A percentile compares a stretch with the other conserved stretches of the same genome.
phyloP scores from a whole-genome alignment of 2,888 invertebrate species.

The Coelopa pilipes region DNA sequence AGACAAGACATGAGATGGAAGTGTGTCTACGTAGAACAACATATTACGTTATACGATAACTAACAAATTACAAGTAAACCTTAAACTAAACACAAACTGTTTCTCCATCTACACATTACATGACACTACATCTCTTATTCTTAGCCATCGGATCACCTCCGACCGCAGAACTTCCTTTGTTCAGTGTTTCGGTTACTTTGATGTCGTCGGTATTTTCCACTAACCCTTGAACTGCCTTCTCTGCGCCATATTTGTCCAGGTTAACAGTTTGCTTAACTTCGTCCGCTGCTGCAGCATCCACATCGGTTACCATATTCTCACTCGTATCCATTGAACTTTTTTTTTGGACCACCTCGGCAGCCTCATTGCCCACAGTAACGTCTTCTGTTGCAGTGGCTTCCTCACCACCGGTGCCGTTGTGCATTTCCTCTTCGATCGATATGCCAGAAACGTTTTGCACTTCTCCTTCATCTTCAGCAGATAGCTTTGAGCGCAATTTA shows the following conservation, averaged over 20 bases:
- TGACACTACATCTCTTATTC: conserved; percentile 49
- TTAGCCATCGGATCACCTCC: conserved; percentile 43
- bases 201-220: conserved; percentile 39
- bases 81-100: conserved; percentile 13
- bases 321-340: conserved; percentile 40
- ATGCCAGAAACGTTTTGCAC: conserved; percentile 61
- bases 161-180: conserved; percentile 43
- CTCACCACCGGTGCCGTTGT: conserved; percentile 18
- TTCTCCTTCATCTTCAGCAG: conserved; percentile 52
- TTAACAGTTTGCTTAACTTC: conserved; percentile 7
- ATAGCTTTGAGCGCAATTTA: conserved; percentile 48
- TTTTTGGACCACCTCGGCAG: conserved; percentile 45
- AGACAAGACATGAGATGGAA: neutral
- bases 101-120: conserved; percentile 43
- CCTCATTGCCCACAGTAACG: conserved; percentile 50
- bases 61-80: conserved; percentile 25
- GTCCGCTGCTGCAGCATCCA: conserved; percentile 26
- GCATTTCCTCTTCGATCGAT: conserved; percentile 54
- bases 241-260: conserved; percentile 33
- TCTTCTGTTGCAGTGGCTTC: conserved; percentile 46
- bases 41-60: conserved; percentile 18
- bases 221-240: conserved; percentile 13
- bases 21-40: neutral
- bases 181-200: conserved; percentile 46
- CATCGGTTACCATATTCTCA: conserved; percentile 23